Conservation (phyloP, 2,113 vertebrate genomes). For the Macquaria australasica region DNA sequence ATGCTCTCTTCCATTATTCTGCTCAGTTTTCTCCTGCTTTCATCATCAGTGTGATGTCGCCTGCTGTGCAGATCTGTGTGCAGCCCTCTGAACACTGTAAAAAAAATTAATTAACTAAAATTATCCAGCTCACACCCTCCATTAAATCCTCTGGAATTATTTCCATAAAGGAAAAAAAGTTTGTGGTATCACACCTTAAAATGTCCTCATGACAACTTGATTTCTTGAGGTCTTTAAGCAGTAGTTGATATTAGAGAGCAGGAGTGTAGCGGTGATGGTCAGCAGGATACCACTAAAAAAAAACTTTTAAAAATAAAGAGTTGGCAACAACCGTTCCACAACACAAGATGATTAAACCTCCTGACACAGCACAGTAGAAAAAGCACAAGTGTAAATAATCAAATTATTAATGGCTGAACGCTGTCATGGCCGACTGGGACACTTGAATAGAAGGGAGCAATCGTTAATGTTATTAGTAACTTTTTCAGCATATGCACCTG, state of each 20-base stretch:
- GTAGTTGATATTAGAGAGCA: not conserved
- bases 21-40: conserved; percentile 36
- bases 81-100: conserved; percentile 1
- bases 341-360: too few species aligned
- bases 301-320: too few species aligned
- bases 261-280: not conserved
- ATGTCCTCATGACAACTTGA: not conserved
- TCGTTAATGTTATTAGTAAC: too few species aligned
- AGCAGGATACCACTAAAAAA: not conserved
- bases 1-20: conserved; percentile 17
- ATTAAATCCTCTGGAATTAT: not conserved
- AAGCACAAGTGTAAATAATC: too few species aligned
- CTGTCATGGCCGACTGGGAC: too few species aligned
- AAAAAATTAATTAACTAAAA: not conserved
- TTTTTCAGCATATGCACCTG: too few species aligned
- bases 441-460: too few species aligned
- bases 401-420: too few species aligned
- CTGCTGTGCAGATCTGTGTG: conserved; percentile 2
- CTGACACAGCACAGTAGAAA: too few species aligned
- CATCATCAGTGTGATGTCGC: conserved; percentile 18
- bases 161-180: not conserved
- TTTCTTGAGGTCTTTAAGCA: not conserved
- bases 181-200: not conserved
- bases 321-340: too few species aligned
- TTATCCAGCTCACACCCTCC: not conserved